Evolutionary conservation across 2,888 invertebrate species (phyloP), one percentile per base, ranked within the genome.

Genomic region (Orchestes rusci): DNA sequence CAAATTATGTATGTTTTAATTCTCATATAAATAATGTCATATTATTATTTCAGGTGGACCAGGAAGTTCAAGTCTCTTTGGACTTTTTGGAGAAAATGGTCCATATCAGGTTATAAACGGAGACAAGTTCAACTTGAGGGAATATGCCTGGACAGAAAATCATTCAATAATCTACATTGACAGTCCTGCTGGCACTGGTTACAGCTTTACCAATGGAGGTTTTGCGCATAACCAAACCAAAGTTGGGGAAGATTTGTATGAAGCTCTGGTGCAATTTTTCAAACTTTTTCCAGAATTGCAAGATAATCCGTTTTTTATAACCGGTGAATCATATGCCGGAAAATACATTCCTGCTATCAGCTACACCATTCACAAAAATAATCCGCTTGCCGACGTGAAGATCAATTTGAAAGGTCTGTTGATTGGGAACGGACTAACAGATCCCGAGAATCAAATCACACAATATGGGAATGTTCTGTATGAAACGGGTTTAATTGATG

Each of bases 241-340:
- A 61, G 85, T 92, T 1, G 90, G 84, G 0, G 74, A 77, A 37
- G 82, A 92, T 61, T 64, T 93, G 2, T 83, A 88, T 59, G 73
- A 75, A 41, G 82, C 83, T 0, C 57, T 91, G 2, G 67, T 70
- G 27, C 93, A 93, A 64, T 86, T 93, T 62, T 90, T 88, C 63
- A 70, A 77, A 51, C 64, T 93, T 1, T 94, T 91, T 62, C 80
- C 83, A 2, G 80, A 86, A 57, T 68, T 82, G 18, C 76, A 75
- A 56, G 57, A 67, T 0, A 82, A 81, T 57, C 81, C 82, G 39
- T 91, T 94, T 64, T 93, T 79, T 69, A 77, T 88, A 0, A 84
- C 88, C 0, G 93, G 92, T 1, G 92, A 93, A 69, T 89, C 88
- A 0, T 91, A 90, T 61, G 90, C 79, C 33, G 90, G 91, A 0